Evolutionary conservation across 2,797 vertebrate species (phyloP), one percentile per base, ranked within the genome.

Genomic region (Trachops cirrhosus): DNA sequence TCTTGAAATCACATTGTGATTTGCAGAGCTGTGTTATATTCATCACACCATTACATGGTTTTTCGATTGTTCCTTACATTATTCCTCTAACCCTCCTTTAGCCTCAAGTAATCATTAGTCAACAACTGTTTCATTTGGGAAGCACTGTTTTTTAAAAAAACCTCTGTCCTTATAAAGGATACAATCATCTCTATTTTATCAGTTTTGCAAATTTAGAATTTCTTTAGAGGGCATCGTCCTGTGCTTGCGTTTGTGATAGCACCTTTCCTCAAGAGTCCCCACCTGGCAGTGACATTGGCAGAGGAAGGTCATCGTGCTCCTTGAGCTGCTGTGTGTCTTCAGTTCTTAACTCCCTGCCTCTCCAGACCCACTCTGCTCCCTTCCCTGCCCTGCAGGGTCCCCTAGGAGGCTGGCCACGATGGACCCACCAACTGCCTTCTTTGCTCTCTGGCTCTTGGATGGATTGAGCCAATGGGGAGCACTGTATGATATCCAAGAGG

Each of bases 1-100:
- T 95, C 95, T 77, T 89, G 70, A 97, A 95, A 96, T 71, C 79
- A 67, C 92, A 89, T 52, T 79, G 75, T 85, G 83, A 96, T 89
- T 89, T 87, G 88, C 83, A 82, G 94, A 96, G 70, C 34, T 46
- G 86, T 74, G 86, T 71, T 94, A 93, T n/a, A 70, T 15, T 96
- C 86, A 95, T 89, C 89, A 84, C 26, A 18, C 46, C 16, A n/a
- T 68, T 9, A 39, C 54, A 62, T 78, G 75, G 79, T 87, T 89
- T 96, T n/a, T 57, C 79, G 93, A 85, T 83, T 73, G 96, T 93
- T 96, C 92, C 73, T 95, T 83, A 74, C 16, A 32, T 88, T 79
- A 90, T 46, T 78, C 48, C 52, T 89, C 89, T 71, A 64, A 34
- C 10, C 10, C 64, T 29, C 10, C 16, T 32, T n/a, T 29, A 26